Base-by-base conservation (phyloP, 2,113 vertebrate genomes). In the Oryzias celebensis region DNA sequence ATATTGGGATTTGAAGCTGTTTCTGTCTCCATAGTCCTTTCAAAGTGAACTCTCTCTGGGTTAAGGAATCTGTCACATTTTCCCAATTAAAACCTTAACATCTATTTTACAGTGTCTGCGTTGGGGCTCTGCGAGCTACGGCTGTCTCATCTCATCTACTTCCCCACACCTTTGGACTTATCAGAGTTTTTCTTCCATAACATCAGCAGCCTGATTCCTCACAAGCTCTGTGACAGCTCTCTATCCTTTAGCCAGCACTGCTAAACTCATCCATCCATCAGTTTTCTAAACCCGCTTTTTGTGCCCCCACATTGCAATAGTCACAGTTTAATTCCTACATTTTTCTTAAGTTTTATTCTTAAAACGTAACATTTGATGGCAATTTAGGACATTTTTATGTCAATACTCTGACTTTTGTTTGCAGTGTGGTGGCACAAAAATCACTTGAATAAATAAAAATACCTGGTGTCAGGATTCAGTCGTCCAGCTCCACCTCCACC, bases 161-260 rank as follows among this genome's bases (percentile, higher is more conserved):
- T 52, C 42, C 4, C 28, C 22, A 5, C 12, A 17, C 31, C 56
- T 28, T 62, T 50, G 31, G 20, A n/a, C 26, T 62, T 49, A 48
- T 36, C n/a, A 42, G 53, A 12, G 14, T 76, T 62, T 65, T 57
- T 58, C 14, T 17, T 50, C 58, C 26, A 26, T 26, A 5, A 28
- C 26, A 28, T 6, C 3, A 28, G 26, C 26, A 28, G 26, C 26
- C 26, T 28, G 13, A 42, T 44, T 54, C 58, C 71, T 43, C 63
- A 67, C 68, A 53, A 20, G 51, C 51, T 73, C 23, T 4, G 20
- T 63, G 63, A 65, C 65, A 71, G 70, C 55, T 62, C 60, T 72
- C 48, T 7, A 73, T 61, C 65, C 62, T 26, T 78, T 16, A 20
- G 69, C 73, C 68, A 51, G 68, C 69, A 68, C 51, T n/a, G 7